Percentiles rank a stretch among this genome's conserved stretches.
Conservation (phyloP, 2,113 vertebrate species). For the Dasypus novemcinctus region DNA sequence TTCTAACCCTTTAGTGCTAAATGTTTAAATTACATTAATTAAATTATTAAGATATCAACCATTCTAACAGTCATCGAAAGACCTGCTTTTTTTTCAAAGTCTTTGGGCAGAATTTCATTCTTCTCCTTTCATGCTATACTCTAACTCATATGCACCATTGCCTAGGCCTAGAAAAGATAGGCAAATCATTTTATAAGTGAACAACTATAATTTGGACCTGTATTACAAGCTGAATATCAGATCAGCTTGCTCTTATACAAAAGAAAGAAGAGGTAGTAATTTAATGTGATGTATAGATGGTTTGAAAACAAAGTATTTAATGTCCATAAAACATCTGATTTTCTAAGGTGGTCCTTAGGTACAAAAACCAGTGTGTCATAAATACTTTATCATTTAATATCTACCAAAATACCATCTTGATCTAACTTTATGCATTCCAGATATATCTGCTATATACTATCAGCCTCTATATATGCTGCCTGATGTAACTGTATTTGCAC, state of each 20-base stretch:
- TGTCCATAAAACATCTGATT: neutral
- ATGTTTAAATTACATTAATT: neutral
- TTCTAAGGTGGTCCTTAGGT: neutral
- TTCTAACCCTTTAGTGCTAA: neutral
- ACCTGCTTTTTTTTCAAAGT: neutral
- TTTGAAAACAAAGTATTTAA: slow-evolving; percentile 16
- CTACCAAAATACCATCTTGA: slow-evolving; percentile 49
- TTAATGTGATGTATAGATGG: neutral
- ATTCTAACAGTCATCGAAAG: neutral
- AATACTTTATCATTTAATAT: slow-evolving; percentile 55
- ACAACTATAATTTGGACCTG: neutral
- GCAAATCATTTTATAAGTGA: slow-evolving; percentile 16
- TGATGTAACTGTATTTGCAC: neutral
- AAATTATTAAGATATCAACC: neutral
- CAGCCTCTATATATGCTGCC: neutral
- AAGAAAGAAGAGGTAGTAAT: neutral
- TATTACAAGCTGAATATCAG: neutral
- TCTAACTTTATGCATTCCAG: slow-evolving; percentile 8
- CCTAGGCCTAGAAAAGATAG: neutral
- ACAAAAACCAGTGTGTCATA: slow-evolving; percentile 48
- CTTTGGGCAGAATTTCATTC: neutral
- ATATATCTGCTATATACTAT: neutral
- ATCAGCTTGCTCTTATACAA: slow-evolving; percentile 1
- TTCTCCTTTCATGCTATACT: neutral
- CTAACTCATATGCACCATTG: neutral